Base-by-base conservation (phyloP, 2,113 vertebrate genomes). In the Alethe diademata region DNA sequence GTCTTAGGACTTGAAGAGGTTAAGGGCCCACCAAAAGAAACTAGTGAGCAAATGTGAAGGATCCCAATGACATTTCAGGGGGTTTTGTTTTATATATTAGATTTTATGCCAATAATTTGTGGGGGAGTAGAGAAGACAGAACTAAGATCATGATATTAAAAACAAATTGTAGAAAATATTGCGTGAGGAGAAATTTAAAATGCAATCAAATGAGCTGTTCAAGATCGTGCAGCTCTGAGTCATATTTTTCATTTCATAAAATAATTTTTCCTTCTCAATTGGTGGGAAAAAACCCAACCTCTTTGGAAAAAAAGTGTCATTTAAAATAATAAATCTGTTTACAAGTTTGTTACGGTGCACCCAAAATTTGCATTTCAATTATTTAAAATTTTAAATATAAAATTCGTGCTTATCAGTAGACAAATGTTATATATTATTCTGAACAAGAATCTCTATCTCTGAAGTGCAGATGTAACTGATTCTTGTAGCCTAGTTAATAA, bases 281-380 rank as follows among this genome's bases (percentile, higher is more conserved):
- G 11, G 9, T 40, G 14, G 14, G 9, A 2, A 33, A 42, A 66
- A 73, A 31, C 0, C 0, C 12, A 12, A 11, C 4, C 35, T 4
- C 2, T n/a, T 69, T 80, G 33, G 19, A 83, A 72, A 90, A 47
- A 56, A 50, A 24, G 2, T 51, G 35, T 35, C 1, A 57, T 70
- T 81, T 61, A 60, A 80, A 73, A 51, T 14, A 61, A 73, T 61
- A 45, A 18, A 64, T 42, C 20, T 33, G 12, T 65, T 76, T 87
- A 38, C 10, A 61, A 47, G 5, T 61, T 65, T 64, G 6, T 73
- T 66, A 40, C 16, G 8, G 12, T 93, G 48, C 11, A 29, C 14
- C 5, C 8, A 24, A 61, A 61, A 51, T 36, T 57, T 8, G 0
- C 70, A 22, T 57, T 81, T 78, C 9, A 56, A 4, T 26, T 7